Evolutionary conservation across 1,140 invertebrate species (phyloP).

Genomic region (Aphaenogaster rudis): DNA sequence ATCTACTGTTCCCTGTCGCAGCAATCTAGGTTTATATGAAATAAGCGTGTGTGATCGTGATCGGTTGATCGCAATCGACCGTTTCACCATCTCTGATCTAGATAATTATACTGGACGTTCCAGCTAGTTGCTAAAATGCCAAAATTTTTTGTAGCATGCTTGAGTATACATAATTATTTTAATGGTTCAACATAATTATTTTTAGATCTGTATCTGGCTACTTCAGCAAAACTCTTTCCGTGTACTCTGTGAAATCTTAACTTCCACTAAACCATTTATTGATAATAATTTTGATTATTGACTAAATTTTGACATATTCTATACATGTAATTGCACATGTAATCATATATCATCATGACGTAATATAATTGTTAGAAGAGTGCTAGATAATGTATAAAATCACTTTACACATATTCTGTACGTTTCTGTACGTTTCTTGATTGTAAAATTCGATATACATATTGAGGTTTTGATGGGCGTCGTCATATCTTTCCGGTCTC

Average conservation of each 20-base stretch:
- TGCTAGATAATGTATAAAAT: not conserved
- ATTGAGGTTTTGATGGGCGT: not conserved
- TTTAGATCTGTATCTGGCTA: no score
- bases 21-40: no score
- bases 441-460: not conserved
- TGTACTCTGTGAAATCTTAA: not conserved
- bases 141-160: no score
- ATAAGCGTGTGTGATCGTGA: no score
- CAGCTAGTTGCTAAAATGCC: no score
- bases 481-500: not conserved
- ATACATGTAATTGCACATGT: not conserved
- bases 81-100: no score
- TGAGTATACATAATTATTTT: no score
- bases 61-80: no score
- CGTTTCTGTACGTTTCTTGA: not conserved
- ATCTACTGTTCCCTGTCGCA: no score
- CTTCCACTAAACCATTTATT: not conserved
- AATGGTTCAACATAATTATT: no score
- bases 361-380: not conserved
- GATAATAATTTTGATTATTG: not conserved
- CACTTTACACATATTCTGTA: not conserved
- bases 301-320: not conserved
- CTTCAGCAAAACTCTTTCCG: no score
- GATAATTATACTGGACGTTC: no score
- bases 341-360: not conserved